Conservation (phyloP, 2,888 invertebrate genomes). For the Seira ritae region DNA sequence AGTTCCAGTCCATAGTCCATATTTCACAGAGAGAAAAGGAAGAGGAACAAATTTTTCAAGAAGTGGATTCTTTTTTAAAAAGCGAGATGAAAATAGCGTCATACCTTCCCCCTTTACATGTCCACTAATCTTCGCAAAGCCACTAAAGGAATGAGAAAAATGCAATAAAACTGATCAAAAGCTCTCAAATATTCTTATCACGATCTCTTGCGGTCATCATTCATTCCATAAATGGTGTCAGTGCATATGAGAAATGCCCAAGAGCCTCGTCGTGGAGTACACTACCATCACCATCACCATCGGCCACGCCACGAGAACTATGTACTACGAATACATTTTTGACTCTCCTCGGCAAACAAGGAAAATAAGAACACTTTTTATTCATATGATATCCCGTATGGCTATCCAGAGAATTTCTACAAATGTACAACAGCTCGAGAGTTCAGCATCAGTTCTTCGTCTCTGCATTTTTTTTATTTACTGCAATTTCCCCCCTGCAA, state of each 20-base stretch:
- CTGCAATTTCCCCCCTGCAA: constrained; percentile 38
- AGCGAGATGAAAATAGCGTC: background rate
- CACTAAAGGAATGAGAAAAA: constrained; percentile 64
- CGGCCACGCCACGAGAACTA: background rate
- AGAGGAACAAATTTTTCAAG: background rate
- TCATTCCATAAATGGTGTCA: constrained; percentile 64
- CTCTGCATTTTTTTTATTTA: constrained; percentile 51
- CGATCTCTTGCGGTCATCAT: constrained; percentile 63
- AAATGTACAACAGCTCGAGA: constrained; percentile 28
- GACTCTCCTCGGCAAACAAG: background rate
- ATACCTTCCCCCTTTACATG: background rate
- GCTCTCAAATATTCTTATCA: constrained; percentile 64
- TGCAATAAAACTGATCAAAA: constrained; percentile 66
- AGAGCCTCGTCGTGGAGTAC: constrained; percentile 54
- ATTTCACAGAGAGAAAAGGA: background rate
- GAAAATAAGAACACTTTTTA: constrained; percentile 15
- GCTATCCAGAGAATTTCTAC: constrained; percentile 48
- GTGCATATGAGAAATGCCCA: constrained; percentile 61
- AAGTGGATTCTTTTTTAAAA: background rate
- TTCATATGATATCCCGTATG: constrained; percentile 36
- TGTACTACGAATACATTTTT: background rate
- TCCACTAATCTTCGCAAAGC: constrained; percentile 44
- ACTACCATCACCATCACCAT: constrained; percentile 1
- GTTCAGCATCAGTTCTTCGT: background rate
- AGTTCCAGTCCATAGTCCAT: background rate